phyloP scores from a whole-genome alignment of 2,113 vertebrate genomes.

The Ochotona curzoniae region DNA sequence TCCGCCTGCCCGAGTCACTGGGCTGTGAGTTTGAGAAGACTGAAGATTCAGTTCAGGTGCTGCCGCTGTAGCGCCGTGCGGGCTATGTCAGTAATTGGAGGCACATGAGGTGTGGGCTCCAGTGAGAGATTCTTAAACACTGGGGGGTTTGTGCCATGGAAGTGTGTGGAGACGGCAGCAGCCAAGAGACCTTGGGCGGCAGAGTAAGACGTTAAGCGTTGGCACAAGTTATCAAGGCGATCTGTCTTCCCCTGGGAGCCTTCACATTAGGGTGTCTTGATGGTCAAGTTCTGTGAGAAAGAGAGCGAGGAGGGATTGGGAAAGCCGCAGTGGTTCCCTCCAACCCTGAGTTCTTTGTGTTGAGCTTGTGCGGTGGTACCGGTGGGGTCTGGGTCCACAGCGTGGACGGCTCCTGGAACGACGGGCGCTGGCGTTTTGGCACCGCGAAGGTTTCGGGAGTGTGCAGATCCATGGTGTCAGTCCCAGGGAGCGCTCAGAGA shows the following conservation, averaged over 20 bases:
- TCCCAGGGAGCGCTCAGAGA: not conserved
- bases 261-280: not conserved
- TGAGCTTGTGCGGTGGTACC: not conserved
- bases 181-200: not conserved
- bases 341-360: not conserved
- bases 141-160: not conserved
- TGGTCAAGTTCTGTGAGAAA: not conserved
- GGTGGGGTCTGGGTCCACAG: not conserved
- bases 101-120: constrained; percentile 7
- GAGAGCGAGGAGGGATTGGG: not conserved
- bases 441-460: not conserved
- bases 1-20: not conserved
- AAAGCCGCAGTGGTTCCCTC: not conserved
- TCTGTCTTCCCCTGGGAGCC: not conserved
- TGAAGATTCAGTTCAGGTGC: not conserved
- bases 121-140: not conserved
- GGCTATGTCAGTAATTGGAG: not conserved
- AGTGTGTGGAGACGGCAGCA: not conserved
- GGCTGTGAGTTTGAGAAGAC: constrained; percentile 36
- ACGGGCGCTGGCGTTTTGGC: not conserved
- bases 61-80: not conserved
- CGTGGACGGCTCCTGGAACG: constrained; percentile 48
- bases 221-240: not conserved
- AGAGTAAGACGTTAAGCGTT: not conserved
- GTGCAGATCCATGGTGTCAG: not conserved